Evolutionary conservation across 23 tunicate genomes (phyloP), one percentile per base, ranked within the genome.

Genomic region (Botrylloides violaceus): DNA sequence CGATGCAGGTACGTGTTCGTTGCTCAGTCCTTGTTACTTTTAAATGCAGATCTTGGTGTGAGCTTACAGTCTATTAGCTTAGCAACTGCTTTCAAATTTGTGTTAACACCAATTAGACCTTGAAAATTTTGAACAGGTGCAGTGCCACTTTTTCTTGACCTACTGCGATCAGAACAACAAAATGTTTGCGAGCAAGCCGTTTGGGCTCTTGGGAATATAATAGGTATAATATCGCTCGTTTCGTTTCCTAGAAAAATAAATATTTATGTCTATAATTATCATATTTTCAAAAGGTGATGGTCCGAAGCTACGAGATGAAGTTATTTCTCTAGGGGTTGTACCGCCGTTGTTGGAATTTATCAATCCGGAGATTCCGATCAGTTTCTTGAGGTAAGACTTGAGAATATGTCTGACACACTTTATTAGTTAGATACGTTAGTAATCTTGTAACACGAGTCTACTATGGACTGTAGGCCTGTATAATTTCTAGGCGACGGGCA

Each of bases 171-270:
- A 21, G 87, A 85, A 29, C 94, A 93, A 58, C 98, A 93, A 32
- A 93, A 93, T 66, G 98, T 93, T 29, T 93, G 98, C 37, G 98
- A 93, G 49, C 98, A 93, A 66, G 98, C 98, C 19, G 98, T 93
- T 36, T 93, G 98, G 98, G 98, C 98, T 19, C 88, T 93, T 34
- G 98, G 98, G 22, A 93, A 93, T 56, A 93, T 93, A 20, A 93
- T 93, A 12, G 98, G 97, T 90, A 36, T 37, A 76, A 1, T 15
- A 23, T 53, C 36, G 61, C 20, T 6, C 6, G 49, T 60, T 18
- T 28, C 9, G 7, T 15, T 53, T 6, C 6, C 5, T 39, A 22
- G 7, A 4, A 3, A 70, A 4, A 37, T 39, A 19, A 4, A 47
- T 4, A 4, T 70, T 4, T 4, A 36, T 9, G 50, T 37, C 4